Evolutionary conservation across 2,113 vertebrate species (phyloP).

Genomic region (Neogobius melanostomus): DNA sequence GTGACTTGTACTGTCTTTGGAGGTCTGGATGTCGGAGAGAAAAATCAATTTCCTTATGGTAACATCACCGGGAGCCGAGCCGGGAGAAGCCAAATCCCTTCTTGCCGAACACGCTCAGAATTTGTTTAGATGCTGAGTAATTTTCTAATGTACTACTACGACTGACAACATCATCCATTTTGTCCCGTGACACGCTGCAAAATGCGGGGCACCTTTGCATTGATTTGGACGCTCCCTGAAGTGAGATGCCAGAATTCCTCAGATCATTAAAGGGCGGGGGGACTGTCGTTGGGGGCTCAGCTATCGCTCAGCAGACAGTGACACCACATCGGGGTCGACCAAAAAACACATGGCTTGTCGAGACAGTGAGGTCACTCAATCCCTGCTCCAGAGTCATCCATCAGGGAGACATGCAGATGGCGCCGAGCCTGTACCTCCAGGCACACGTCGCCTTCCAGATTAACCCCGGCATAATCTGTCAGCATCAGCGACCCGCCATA

Average conservation of each 20-base stretch:
- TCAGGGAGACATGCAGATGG: constrained; percentile 60
- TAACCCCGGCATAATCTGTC: constrained; percentile 25
- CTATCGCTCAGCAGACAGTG: constrained; percentile 51
- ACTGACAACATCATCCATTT: constrained; percentile 2
- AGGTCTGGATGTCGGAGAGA: constrained; percentile 22
- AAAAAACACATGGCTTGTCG: constrained; percentile 39
- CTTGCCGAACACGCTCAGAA: constrained; percentile 21
- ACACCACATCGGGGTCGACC: constrained; percentile 19
- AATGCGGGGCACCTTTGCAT: constrained; percentile 24
- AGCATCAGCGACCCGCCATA: neutral
- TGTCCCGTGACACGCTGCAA: neutral
- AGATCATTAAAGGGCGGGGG: neutral
- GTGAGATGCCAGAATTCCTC: neutral
- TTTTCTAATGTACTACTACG: constrained; percentile 9
- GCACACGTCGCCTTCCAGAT: constrained; percentile 17
- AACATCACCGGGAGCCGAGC: constrained; percentile 22
- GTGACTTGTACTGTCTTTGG: constrained; percentile 29
- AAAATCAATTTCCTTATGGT: constrained; percentile 37
- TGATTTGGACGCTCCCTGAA: constrained; percentile 18
- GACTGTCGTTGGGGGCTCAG: constrained; percentile 9
- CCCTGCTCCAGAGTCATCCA: constrained; percentile 46
- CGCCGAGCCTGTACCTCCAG: constrained; percentile 1
- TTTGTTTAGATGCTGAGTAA: constrained; percentile 17
- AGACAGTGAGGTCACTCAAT: constrained; percentile 45
- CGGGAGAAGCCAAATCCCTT: constrained; percentile 20